Conservation (phyloP, 2,797 vertebrate genomes). For the Notamacropus eugenii region DNA sequence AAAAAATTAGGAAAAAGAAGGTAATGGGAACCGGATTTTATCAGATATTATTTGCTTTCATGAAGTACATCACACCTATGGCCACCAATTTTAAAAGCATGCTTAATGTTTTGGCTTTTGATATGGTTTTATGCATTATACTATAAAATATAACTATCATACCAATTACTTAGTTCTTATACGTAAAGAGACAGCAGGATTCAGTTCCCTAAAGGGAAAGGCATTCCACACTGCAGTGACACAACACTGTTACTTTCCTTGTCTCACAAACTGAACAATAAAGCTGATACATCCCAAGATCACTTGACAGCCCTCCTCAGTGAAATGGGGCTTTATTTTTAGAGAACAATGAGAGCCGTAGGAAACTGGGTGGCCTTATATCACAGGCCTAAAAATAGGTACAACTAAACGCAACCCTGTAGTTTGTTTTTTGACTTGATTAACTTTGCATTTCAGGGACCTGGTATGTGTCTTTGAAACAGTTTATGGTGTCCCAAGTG, state of each 20-base stretch:
- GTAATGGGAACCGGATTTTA: not conserved
- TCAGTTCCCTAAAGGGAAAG: not conserved
- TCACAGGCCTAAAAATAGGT: constrained; percentile 64
- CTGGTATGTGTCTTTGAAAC: constrained; percentile 52
- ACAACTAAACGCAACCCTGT: constrained; percentile 33
- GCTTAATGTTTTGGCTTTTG: not conserved
- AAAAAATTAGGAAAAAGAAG: constrained; percentile 3
- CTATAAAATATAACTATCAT: constrained; percentile 2
- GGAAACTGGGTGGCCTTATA: constrained; percentile 69
- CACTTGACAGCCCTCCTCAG: constrained; percentile 46
- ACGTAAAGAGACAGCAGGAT: not conserved
- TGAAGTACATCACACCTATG: not conserved
- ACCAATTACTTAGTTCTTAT: not conserved
- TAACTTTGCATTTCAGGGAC: constrained; percentile 58
- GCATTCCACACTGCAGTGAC: not conserved
- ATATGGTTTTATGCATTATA: not conserved
- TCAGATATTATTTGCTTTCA: not conserved
- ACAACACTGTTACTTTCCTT: accelerated
- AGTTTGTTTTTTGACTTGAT: constrained; percentile 61
- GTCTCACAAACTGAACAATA: constrained; percentile 54
- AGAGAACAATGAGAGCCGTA: constrained; percentile 67
- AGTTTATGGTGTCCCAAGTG: constrained; percentile 52
- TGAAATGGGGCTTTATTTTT: constrained; percentile 70
- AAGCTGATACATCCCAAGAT: constrained; percentile 64
- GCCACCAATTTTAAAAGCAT: not conserved